Evolutionary conservation across 2,888 invertebrate genomes (phyloP), one percentile per base, ranked within the genome.

Genomic region (Cremastinae sp.): DNA sequence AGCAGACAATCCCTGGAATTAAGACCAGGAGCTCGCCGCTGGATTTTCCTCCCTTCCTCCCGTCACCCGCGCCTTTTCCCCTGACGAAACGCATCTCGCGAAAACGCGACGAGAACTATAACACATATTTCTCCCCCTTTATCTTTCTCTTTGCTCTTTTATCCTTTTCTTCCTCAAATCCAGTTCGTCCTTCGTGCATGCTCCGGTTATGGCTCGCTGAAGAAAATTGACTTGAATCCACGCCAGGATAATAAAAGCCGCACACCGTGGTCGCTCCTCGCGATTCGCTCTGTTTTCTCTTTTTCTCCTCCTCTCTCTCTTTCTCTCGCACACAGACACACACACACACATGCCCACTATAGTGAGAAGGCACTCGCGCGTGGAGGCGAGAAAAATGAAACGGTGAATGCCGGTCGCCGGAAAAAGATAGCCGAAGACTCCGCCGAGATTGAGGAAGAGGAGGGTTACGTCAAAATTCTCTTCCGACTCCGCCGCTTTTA

Each of bases 181-280:
- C 28, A 78, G 66, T 68, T 68, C 71, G 75, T 80, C 71, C 80
- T 64, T 76, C 76, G 65, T 71, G 68, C 49, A 34, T 45, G 73
- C 62, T 62, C 79, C 80, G 85, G 81, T 84, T 87, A 86, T 85
- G 81, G 83, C 83, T 83, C 82, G 84, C 84, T 85, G 83, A 86
- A 86, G 87, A 85, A 88, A 88, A 88, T 88, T 88, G 86, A 87
- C 88, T 88, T 88, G 88, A 88, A 87, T 83, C 85, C 80, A 75
- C 74, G 88, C 88, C 88, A 88, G 84, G 83, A 87, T 86, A 84
- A 87, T 87, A 86, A 85, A 86, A 87, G 83, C 82, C 53, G 59
- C 64, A 73, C 69, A 64, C 73, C 62, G 68, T 53, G 38, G 64
- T 56, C 56, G 43, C 53, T 51, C 58, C 45, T 53, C 41, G 53